These are phyloP conservation scores for Hemichromis elongatus DNA, from an alignment of 2,113 vertebrate genomes.

Conservation along the genomic window DNA sequence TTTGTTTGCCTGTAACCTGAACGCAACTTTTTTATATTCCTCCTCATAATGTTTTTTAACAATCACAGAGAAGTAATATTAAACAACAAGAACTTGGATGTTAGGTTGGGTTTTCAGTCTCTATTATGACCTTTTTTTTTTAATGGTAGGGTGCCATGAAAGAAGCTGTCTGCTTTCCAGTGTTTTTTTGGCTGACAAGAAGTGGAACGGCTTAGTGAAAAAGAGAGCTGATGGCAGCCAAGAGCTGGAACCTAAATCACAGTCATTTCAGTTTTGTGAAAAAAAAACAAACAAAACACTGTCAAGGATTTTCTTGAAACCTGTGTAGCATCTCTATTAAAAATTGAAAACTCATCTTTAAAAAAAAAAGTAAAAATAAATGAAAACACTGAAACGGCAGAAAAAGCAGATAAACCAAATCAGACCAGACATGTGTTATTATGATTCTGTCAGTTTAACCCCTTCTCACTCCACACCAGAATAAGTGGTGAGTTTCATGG, in stretches of 20 bases:
- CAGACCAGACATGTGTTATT: background rate
- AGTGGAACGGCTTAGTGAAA: background rate
- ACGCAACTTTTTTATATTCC: background rate
- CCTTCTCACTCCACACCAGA: background rate
- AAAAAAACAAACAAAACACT: background rate
- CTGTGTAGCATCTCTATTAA: background rate
- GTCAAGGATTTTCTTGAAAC: background rate
- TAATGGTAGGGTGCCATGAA: background rate
- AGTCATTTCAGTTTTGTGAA: background rate
- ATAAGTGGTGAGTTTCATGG: background rate
- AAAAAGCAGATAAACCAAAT: background rate
- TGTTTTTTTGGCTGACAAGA: background rate
- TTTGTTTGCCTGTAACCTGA: background rate
- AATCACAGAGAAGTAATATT: background rate
- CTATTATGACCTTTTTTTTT: background rate
- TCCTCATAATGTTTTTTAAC: background rate
- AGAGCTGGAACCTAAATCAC: background rate
- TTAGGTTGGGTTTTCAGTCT: background rate
- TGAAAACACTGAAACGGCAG: background rate
- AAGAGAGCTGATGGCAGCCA: background rate
- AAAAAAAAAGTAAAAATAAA: background rate
- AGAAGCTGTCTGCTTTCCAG: background rate
- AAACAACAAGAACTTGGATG: background rate
- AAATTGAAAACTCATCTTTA: background rate
- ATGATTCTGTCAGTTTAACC: background rate